Evolutionary conservation across 2,888 invertebrate species (phyloP).

Genomic region (Amphipoea oculea): DNA sequence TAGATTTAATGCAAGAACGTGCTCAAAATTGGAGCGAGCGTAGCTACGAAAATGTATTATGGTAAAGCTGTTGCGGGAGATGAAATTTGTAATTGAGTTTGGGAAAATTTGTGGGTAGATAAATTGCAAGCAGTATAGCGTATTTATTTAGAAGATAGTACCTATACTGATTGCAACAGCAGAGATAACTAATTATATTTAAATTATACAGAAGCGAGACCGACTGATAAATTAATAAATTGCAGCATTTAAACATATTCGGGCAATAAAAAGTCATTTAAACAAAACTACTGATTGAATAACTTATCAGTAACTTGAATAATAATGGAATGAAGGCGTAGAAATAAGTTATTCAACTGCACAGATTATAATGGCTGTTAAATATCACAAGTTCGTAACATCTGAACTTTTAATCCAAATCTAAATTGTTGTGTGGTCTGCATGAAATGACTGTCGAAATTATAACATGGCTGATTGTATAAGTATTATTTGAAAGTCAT

Average conservation of each 20-base stretch:
- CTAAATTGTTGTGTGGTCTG: slow-evolving; percentile 11
- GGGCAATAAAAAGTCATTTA: neutral
- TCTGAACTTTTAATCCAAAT: slow-evolving; percentile 28
- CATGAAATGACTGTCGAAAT: neutral
- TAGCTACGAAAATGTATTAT: slow-evolving; percentile 16
- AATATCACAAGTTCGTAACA: slow-evolving; percentile 23
- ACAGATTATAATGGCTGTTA: neutral
- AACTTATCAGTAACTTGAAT: slow-evolving; percentile 27
- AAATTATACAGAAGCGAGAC: neutral
- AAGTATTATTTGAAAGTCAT: slow-evolving; percentile 19
- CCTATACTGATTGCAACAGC: neutral
- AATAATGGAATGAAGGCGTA: slow-evolving; percentile 11
- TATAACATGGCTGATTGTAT: neutral
- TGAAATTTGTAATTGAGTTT: slow-evolving; percentile 34
- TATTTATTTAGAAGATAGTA: neutral
- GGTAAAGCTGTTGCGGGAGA: slow-evolving; percentile 5
- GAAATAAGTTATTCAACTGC: slow-evolving; percentile 1
- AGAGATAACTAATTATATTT: neutral
- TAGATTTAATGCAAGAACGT: slow-evolving; percentile 51
- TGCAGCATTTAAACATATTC: neutral
- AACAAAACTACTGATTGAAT: neutral
- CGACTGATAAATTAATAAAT: neutral
- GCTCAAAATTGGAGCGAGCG: slow-evolving; percentile 34
- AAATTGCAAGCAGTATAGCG: slow-evolving; percentile 8
- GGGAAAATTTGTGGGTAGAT: neutral